Percentiles rank a stretch among this genome's conserved stretches.
Evolutionary conservation across 2,888 invertebrate species (phyloP).

Genomic region (Dynastes grantii): DNA sequence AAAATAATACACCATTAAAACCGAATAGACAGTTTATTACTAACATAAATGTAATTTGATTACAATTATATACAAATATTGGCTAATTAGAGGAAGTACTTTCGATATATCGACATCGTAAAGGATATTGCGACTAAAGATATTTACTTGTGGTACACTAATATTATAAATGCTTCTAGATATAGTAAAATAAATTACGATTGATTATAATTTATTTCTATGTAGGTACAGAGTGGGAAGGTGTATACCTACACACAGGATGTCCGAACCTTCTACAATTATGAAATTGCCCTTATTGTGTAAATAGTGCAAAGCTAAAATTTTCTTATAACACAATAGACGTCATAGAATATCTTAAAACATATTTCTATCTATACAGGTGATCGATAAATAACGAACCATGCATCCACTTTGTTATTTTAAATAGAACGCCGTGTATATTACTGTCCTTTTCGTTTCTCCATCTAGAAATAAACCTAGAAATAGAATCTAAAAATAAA

Average conservation of each 20-base stretch:
- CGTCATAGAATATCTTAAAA: too few relatives aligned
- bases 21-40: background rate
- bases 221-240: background rate
- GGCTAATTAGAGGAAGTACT: conserved; percentile 29
- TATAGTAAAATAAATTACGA: background rate
- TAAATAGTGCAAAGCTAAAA: too few relatives aligned
- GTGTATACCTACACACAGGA: background rate
- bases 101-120: conserved; percentile 4
- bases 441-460: too few relatives aligned
- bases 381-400: too few relatives aligned
- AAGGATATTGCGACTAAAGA: conserved; percentile 16
- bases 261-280: too few relatives aligned
- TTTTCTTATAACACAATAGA: too few relatives aligned
- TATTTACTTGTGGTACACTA: conserved; percentile 11
- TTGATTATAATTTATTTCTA: background rate
- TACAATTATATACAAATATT: conserved; percentile 1
- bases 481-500: too few relatives aligned
- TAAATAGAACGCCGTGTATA: too few relatives aligned
- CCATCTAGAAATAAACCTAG: too few relatives aligned
- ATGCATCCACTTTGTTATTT: too few relatives aligned
- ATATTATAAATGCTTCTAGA: conserved; percentile 4
- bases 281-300: too few relatives aligned
- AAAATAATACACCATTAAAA: background rate
- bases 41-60: background rate
- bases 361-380: too few relatives aligned